Evolutionary conservation across 2,797 vertebrate genomes (phyloP), one percentile per base, ranked within the genome.

Genomic region (Pangasius mekongensis): DNA sequence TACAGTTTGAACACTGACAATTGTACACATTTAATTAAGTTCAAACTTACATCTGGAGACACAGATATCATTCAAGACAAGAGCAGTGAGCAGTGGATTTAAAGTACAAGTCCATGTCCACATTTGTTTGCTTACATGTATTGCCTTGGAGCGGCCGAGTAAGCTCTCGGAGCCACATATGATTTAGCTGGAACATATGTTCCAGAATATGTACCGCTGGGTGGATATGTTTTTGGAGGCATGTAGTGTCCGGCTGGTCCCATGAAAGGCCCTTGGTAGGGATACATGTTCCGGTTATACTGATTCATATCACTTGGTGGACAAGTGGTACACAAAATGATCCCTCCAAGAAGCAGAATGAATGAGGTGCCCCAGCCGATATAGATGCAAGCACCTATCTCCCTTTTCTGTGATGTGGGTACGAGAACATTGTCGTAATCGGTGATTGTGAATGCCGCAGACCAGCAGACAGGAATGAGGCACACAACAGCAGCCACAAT

Each of bases 141-240:
- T 58, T 90, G 94, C 84, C 92, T 13, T 1, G 87, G 87, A 56
- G 43, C 88, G 0, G 90, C n/a, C 14, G 94, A 43, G 88, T 96
- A 94, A 20, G 76, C 5, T 1, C 88, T 5, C 0, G 95, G 94
- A 0, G 88, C 88, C 18, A 67, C 89, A 4, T 95, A 95, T 0
- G 93, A 90, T 87, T 96, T 96, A 90, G 2, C 64, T 0, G 95
- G 93, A 0, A 56, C 0, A 0, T 96, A 96, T 0, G 93, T 74
- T 22, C 87, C 88, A 2, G 93, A 84, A 91, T 96, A 96, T 0
- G 91, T 16, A 36, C 22, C 73, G 78, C 90, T 94, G 83, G 93
- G 88, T 5, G 92, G 56, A 0, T 95, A 94, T 11, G 87, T 91
- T 22, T 95, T 95, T 54, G 92, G 90, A 0, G 93, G 94, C 1